Percentiles rank a stretch among this genome's conserved stretches.
These are phyloP conservation scores for Cyanoliseus patagonus DNA, from an alignment of 2,113 vertebrate genomes.

Conservation along the genomic window DNA sequence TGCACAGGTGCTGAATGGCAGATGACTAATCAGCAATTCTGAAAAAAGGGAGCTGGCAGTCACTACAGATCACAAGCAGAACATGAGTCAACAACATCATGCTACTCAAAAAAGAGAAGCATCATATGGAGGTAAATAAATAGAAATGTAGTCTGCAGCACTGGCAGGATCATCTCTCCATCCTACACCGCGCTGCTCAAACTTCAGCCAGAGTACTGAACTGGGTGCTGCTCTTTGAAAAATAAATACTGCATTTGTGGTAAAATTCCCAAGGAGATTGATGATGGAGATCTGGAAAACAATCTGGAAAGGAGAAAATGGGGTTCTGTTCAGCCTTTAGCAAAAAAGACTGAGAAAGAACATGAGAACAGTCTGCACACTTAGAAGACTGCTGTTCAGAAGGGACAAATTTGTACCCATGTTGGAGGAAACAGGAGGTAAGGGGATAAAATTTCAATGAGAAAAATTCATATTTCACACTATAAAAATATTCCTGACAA, in stretches of 20 bases:
- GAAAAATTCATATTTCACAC: not conserved
- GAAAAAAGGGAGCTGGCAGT: not conserved
- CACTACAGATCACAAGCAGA: conserved; percentile 33
- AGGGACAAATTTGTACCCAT: not conserved
- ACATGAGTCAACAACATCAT: conserved; percentile 52
- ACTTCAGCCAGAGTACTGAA: not conserved
- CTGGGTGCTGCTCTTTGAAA: not conserved
- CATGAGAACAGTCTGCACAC: not conserved
- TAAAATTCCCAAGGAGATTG: not conserved
- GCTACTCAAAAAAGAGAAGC: not conserved
- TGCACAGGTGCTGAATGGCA: not conserved
- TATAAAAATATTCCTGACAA: not conserved
- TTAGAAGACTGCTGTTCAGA: not conserved
- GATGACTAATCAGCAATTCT: not conserved
- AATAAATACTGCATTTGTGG: not conserved
- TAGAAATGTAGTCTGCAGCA: not conserved
- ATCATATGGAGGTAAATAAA: conserved; percentile 24
- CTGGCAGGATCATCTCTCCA: not conserved
- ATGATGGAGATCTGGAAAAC: not conserved
- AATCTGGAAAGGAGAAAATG: not conserved
- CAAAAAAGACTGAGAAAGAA: not conserved
- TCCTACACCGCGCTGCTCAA: not conserved
- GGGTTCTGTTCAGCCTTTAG: not conserved
- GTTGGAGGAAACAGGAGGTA: not conserved
- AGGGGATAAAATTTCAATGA: not conserved